A percentile compares a stretch with the other conserved stretches of the same genome.
Conservation (phyloP, 2,797 vertebrate genomes). For the Betta splendens region DNA sequence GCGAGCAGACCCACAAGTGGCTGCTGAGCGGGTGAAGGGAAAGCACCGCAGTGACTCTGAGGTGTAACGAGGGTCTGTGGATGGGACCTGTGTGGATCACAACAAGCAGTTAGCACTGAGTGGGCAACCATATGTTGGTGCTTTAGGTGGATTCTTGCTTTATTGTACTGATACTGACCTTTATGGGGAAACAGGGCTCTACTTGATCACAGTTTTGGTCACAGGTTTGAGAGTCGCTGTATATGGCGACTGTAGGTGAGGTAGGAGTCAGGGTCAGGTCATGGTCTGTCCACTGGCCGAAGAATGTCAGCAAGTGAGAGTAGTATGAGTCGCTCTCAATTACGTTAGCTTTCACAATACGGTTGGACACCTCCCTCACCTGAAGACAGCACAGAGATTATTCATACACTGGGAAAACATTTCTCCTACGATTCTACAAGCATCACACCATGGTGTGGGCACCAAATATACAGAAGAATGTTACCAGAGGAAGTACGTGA, state of each 20-base stretch:
- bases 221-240: conserved; percentile 72
- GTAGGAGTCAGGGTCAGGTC: conserved; percentile 85
- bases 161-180: conserved; percentile 66
- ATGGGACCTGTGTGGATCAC: conserved; percentile 80
- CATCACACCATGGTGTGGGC: too few relatives aligned
- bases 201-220: conserved; percentile 70
- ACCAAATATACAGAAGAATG: too few relatives aligned
- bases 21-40: conserved; percentile 83
- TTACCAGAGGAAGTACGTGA: conserved; percentile 83
- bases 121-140: neutral
- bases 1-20: conserved; percentile 74
- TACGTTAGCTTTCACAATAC: conserved; percentile 74
- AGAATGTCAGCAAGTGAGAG: conserved; percentile 84
- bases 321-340: conserved; percentile 70
- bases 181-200: conserved; percentile 85
- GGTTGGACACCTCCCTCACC: conserved; percentile 88
- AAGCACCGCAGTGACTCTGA: conserved; percentile 73
- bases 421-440: neutral
- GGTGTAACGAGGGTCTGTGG: conserved; percentile 64
- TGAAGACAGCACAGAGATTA: conserved; percentile 51
- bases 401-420: neutral
- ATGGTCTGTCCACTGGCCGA: conserved; percentile 87
- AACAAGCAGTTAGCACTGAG: neutral
- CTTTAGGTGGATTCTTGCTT: neutral
- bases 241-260: conserved; percentile 74